These are phyloP conservation scores for Acomys russatus DNA, from an alignment of 2,797 vertebrate species.

Conservation along the genomic window DNA sequence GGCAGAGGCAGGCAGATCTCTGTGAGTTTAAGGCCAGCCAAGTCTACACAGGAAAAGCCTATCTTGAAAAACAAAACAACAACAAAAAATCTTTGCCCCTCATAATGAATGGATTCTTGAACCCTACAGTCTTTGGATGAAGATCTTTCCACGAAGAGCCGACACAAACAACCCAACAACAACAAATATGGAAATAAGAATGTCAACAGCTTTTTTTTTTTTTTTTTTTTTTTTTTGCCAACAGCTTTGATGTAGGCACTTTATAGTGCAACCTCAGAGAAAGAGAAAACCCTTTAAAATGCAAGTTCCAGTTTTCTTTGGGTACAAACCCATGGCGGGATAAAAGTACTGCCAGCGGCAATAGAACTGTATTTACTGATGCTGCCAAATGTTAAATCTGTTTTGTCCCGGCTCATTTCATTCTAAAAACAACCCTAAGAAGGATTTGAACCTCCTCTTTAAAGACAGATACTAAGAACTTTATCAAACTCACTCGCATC, in stretches of 20 bases:
- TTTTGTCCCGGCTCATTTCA: slow-evolving; percentile 33
- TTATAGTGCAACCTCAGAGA: background rate
- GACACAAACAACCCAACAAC: too few species aligned
- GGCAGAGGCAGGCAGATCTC: too few species aligned
- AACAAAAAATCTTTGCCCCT: background rate
- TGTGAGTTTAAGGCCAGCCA: too few species aligned
- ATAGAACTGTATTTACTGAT: slow-evolving; percentile 27
- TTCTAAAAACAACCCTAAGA: slow-evolving; percentile 17
- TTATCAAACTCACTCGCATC: slow-evolving; percentile 39
- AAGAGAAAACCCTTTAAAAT: slow-evolving; percentile 18
- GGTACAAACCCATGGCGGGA: slow-evolving; percentile 19
- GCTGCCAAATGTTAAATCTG: slow-evolving; percentile 45
- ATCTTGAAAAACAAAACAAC: too few species aligned
- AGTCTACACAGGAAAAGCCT: too few species aligned
- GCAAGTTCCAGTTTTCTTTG: slow-evolving; percentile 40
- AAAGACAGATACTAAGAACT: slow-evolving; percentile 1
- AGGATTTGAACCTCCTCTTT: slow-evolving; percentile 25
- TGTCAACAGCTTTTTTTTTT: too few species aligned
- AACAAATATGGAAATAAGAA: slow-evolving; percentile 21
- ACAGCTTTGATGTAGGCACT: background rate
- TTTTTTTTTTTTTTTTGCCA: background rate
- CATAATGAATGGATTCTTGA: background rate
- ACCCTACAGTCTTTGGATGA: background rate
- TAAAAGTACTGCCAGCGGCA: slow-evolving; percentile 5
- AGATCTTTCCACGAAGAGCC: background rate